Conservation (phyloP, 2,113 vertebrate species). For the Bolborhynchus lineola region DNA sequence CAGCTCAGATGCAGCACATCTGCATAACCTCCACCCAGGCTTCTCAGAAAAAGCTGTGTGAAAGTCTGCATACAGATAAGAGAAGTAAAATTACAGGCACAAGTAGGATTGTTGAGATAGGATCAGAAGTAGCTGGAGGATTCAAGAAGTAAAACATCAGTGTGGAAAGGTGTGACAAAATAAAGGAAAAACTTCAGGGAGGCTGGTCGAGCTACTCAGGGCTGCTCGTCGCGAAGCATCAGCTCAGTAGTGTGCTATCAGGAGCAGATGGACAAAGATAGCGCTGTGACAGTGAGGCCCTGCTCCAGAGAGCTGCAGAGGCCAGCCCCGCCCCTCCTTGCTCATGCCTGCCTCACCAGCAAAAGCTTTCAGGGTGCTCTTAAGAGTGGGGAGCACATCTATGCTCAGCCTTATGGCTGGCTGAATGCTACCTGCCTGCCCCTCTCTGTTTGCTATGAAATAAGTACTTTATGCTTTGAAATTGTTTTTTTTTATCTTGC, state of each 20-base stretch:
- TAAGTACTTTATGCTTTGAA: neutral
- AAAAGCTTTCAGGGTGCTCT: neutral
- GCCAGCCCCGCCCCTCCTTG: neutral
- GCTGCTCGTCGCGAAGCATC: neutral
- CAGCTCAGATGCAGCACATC: neutral
- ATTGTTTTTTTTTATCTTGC: neutral
- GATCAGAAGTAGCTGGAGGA: neutral
- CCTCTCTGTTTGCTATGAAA: neutral
- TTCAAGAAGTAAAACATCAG: neutral
- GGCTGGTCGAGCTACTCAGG: accelerated
- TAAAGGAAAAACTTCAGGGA: neutral
- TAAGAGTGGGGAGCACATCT: neutral
- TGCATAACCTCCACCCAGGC: neutral
- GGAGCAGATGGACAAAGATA: neutral
- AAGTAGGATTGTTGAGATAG: neutral
- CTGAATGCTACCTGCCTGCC: neutral
- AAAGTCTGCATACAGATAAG: neutral
- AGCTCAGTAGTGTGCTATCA: neutral
- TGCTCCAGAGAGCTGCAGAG: neutral
- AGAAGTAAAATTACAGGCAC: neutral
- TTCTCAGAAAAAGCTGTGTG: neutral
- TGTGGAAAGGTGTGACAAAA: neutral
- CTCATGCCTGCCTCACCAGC: neutral
- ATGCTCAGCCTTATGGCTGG: neutral
- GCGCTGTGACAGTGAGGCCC: neutral